Evolutionary conservation across 2,888 invertebrate genomes (phyloP).

Genomic region (Cataglyphis rosenhaueri): DNA sequence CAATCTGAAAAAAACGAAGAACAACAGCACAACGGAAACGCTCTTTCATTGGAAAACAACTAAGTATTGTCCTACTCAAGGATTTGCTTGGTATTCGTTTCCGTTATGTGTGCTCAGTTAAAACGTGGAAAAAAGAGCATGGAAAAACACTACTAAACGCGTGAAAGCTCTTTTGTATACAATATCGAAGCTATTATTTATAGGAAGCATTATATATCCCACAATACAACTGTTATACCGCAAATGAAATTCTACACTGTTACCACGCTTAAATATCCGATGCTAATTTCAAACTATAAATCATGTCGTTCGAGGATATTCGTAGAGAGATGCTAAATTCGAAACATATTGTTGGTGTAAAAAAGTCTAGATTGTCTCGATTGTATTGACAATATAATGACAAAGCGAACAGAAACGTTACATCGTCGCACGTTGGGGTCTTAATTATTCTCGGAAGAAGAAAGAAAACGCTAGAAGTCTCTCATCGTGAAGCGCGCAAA

Average conservation of each 20-base stretch:
- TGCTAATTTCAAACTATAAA: constrained; percentile 3
- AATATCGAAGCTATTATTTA: background rate
- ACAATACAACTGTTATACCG: background rate
- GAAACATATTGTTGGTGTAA: background rate
- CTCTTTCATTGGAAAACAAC: constrained; percentile 36
- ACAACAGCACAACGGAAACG: constrained; percentile 27
- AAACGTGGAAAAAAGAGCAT: constrained; percentile 6
- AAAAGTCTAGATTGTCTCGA: background rate
- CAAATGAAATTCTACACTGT: background rate
- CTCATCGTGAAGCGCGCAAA: constrained; percentile 41
- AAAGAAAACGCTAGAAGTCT: constrained; percentile 29
- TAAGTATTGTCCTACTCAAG: constrained; percentile 30
- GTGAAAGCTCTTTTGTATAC: constrained; percentile 23
- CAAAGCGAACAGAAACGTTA: background rate
- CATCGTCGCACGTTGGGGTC: background rate
- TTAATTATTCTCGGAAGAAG: constrained; percentile 52
- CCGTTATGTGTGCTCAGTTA: background rate
- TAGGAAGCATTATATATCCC: background rate
- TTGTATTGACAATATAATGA: background rate
- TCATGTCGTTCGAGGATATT: background rate
- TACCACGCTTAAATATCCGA: constrained; percentile 6
- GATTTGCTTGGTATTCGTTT: constrained; percentile 19
- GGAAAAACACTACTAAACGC: constrained; percentile 4
- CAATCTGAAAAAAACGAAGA: constrained; percentile 26
- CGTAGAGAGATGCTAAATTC: background rate